A percentile compares a stretch with the other conserved stretches of the same genome.
Conservation (phyloP, 1,140 invertebrate genomes). For the Drosophila nigrodunni region DNA sequence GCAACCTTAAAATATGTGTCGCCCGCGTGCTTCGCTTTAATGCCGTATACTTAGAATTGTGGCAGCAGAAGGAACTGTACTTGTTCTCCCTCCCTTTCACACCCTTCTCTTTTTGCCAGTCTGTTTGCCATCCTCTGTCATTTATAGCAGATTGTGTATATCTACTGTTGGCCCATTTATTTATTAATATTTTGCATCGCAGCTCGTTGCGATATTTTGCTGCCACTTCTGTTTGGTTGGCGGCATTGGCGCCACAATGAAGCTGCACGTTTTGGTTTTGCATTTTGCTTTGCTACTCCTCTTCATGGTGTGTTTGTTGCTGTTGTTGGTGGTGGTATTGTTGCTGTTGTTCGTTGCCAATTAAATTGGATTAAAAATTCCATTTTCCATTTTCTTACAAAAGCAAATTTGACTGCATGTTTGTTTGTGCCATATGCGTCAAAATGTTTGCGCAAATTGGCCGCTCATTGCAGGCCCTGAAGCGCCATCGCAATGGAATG, state of each 20-base stretch:
- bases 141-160: constrained; percentile 50
- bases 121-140: background rate
- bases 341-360: constrained; percentile 45
- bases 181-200: constrained; percentile 62
- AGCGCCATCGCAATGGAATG: constrained; percentile 21
- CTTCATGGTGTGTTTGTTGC: background rate
- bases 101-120: background rate
- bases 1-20: constrained; percentile 74
- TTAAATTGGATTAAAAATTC: constrained; percentile 83
- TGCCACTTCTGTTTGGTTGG: constrained; percentile 19
- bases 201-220: constrained; percentile 28
- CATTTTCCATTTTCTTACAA: constrained; percentile 78
- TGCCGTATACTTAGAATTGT: constrained; percentile 32
- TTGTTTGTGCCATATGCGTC: constrained; percentile 59
- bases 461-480: constrained; percentile 51
- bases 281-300: background rate
- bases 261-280: constrained; percentile 12
- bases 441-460: constrained; percentile 65
- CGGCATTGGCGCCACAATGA: constrained; percentile 24
- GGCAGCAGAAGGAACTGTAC: constrained; percentile 11
- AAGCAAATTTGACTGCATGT: constrained; percentile 42
- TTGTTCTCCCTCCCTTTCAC: background rate
- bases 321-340: constrained; percentile 34
- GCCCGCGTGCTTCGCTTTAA: constrained; percentile 70
- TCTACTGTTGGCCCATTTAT: constrained; percentile 64